These are phyloP conservation scores for Notolabrus celidotus DNA, from an alignment of 2,797 vertebrate species.

Conservation along the genomic window DNA sequence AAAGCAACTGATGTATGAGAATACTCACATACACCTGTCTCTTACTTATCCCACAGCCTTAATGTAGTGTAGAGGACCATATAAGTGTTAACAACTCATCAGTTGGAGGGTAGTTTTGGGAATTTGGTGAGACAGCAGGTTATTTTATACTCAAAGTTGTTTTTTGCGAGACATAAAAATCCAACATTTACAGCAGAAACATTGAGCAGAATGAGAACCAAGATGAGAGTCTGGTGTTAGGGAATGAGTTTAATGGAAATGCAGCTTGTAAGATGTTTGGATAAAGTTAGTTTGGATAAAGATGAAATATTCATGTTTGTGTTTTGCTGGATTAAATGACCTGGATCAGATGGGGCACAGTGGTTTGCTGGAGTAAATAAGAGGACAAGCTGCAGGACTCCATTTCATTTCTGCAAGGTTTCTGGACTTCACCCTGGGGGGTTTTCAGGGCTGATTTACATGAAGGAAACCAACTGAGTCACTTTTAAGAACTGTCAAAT, in stretches of 20 bases:
- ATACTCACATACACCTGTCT: not conserved
- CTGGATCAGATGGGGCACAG: conserved; percentile 23
- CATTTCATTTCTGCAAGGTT: not conserved
- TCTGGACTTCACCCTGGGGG: not conserved
- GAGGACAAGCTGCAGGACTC: conserved; percentile 31
- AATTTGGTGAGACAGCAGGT: not conserved
- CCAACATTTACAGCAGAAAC: not conserved
- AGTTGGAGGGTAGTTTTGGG: too few relatives aligned
- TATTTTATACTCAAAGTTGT: not conserved
- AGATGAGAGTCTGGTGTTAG: not conserved
- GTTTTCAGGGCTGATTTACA: not conserved
- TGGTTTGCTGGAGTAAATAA: conserved; percentile 13
- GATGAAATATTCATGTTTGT: conserved; percentile 48
- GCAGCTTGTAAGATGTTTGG: conserved; percentile 11
- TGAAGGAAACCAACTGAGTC: not conserved
- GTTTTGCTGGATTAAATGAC: conserved; percentile 45
- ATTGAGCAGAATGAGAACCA: too few relatives aligned
- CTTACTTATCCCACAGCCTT: not conserved
- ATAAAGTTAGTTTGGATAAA: too few relatives aligned
- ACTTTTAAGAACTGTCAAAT: not conserved
- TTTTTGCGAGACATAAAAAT: not conserved
- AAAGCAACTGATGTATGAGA: conserved; percentile 34
- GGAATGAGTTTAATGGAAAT: not conserved
- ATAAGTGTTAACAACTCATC: not conserved
- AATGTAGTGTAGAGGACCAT: not conserved